phyloP scores from a whole-genome alignment of 1,140 invertebrate genomes.

The Anastatus disparis region DNA sequence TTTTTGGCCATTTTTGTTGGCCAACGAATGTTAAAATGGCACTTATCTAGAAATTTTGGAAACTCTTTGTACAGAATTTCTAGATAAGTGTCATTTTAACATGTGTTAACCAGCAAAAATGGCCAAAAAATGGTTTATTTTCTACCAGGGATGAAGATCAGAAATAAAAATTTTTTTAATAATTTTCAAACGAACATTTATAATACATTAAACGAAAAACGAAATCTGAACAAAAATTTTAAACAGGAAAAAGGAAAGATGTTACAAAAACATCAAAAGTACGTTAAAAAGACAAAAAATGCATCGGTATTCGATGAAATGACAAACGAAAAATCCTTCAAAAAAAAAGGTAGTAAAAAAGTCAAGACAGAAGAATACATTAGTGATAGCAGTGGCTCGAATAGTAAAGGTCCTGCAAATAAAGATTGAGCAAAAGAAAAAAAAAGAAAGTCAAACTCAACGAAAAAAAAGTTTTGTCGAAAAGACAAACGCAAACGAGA shows the following conservation, averaged over 20 bases:
- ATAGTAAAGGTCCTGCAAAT: slow-evolving; percentile 62
- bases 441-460: slow-evolving; percentile 62
- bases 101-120: no score
- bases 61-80: no score
- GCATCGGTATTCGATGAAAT: slow-evolving; percentile 85
- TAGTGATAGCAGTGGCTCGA: slow-evolving; percentile 73
- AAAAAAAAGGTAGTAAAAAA: slow-evolving; percentile 70
- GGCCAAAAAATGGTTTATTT: no score
- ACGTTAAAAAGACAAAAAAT: slow-evolving; percentile 95
- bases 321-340: slow-evolving; percentile 73
- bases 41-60: no score
- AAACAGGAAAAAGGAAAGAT: slow-evolving; percentile 83
- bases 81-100: no score
- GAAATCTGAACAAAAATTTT: slow-evolving; percentile 78
- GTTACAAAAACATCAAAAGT: slow-evolving; percentile 90
- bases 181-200: slow-evolving; percentile 71
- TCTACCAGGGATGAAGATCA: no score
- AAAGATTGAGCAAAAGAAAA: slow-evolving; percentile 63
- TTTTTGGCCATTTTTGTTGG: no score
- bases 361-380: slow-evolving; percentile 73
- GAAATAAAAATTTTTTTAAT: slow-evolving; percentile 3
- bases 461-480: slow-evolving; percentile 54
- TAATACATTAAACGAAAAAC: slow-evolving; percentile 76
- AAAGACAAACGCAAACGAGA: slow-evolving; percentile 59
- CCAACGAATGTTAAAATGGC: no score